phyloP scores from a whole-genome alignment of 2,888 invertebrate genomes.

The Listrodromus nycthemerus region DNA sequence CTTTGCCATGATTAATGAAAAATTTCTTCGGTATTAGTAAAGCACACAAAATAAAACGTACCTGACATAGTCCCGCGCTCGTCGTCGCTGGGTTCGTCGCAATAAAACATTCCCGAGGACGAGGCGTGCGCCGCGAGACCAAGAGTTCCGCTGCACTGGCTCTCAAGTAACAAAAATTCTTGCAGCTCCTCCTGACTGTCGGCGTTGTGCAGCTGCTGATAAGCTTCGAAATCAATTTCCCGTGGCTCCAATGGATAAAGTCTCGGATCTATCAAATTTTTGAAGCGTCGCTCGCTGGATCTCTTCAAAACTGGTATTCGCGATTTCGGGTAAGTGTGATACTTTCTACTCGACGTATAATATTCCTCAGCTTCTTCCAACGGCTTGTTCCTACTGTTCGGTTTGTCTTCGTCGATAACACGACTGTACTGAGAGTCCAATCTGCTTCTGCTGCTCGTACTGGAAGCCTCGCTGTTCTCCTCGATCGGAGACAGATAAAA shows the following conservation, averaged over 20 bases:
- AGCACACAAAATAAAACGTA: slow-evolving; percentile 66
- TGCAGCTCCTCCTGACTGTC: slow-evolving; percentile 88
- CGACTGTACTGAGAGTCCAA: slow-evolving; percentile 63
- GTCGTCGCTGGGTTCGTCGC: slow-evolving; percentile 76
- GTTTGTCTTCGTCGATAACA: slow-evolving; percentile 47
- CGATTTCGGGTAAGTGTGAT: slow-evolving; percentile 86
- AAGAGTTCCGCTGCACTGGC: slow-evolving; percentile 85
- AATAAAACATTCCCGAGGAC: slow-evolving; percentile 77
- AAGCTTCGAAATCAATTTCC: slow-evolving; percentile 86
- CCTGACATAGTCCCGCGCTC: slow-evolving; percentile 82
- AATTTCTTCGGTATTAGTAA: slow-evolving; percentile 35
- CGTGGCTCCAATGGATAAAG: slow-evolving; percentile 87
- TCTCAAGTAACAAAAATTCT: slow-evolving; percentile 87
- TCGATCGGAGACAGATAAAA: slow-evolving; percentile 86
- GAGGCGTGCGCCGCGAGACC: slow-evolving; percentile 85
- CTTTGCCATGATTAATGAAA: background rate
- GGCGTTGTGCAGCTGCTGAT: slow-evolving; percentile 87
- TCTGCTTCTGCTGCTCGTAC: slow-evolving; percentile 83
- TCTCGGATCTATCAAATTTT: slow-evolving; percentile 77
- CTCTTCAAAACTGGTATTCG: slow-evolving; percentile 82
- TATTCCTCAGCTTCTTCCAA: slow-evolving; percentile 57
- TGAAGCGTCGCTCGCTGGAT: slow-evolving; percentile 74
- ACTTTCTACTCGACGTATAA: slow-evolving; percentile 80
- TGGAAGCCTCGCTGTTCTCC: slow-evolving; percentile 86
- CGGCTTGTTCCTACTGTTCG: slow-evolving; percentile 35